A percentile compares a stretch with the other conserved stretches of the same genome.
Evolutionary conservation across 1,140 invertebrate genomes (phyloP).

Genomic region (Sinella curviseta): DNA sequence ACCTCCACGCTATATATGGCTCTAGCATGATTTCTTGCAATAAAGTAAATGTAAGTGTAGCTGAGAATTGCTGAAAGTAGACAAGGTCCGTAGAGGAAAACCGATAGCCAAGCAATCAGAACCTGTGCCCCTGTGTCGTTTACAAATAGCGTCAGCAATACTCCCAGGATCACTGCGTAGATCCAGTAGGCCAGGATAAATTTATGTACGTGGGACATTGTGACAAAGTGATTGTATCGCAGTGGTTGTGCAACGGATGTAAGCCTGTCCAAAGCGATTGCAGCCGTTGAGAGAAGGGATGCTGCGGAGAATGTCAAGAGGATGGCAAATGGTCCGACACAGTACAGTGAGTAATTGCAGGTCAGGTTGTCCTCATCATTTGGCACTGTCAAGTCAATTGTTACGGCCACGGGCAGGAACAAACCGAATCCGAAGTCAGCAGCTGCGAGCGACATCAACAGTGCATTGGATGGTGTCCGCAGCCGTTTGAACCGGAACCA

Average conservation of each 20-base stretch:
- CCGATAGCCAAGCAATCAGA: slow-evolving; percentile 30
- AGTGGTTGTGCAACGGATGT: slow-evolving; percentile 66
- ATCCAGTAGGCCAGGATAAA: slow-evolving; percentile 47
- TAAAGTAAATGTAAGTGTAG: slow-evolving; percentile 67
- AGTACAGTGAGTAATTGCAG: slow-evolving; percentile 52
- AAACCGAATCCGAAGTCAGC: slow-evolving; percentile 73
- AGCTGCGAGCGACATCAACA: slow-evolving; percentile 71
- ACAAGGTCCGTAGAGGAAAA: slow-evolving; percentile 60
- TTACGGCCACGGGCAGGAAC: slow-evolving; percentile 68
- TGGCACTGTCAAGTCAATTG: slow-evolving; percentile 61
- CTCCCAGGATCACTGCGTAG: slow-evolving; percentile 50
- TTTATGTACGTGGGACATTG: slow-evolving; percentile 46
- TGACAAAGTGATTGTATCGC: slow-evolving; percentile 54
- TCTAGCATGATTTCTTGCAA: slow-evolving; percentile 65
- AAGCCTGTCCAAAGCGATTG: slow-evolving; percentile 67
- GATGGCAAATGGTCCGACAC: slow-evolving; percentile 64
- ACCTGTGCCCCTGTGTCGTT: slow-evolving; percentile 25
- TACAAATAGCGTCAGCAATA: not conserved
- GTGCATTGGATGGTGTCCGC: slow-evolving; percentile 68
- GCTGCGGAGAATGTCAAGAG: slow-evolving; percentile 66
- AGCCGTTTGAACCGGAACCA: slow-evolving; percentile 64
- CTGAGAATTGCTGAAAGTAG: slow-evolving; percentile 62
- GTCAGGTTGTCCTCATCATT: not conserved
- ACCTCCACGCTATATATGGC: slow-evolving; percentile 68
- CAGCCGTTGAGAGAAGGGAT: slow-evolving; percentile 62